These are phyloP conservation scores for Neoascia interrupta DNA, from an alignment of 2,888 invertebrate species.

Conservation along the genomic window DNA sequence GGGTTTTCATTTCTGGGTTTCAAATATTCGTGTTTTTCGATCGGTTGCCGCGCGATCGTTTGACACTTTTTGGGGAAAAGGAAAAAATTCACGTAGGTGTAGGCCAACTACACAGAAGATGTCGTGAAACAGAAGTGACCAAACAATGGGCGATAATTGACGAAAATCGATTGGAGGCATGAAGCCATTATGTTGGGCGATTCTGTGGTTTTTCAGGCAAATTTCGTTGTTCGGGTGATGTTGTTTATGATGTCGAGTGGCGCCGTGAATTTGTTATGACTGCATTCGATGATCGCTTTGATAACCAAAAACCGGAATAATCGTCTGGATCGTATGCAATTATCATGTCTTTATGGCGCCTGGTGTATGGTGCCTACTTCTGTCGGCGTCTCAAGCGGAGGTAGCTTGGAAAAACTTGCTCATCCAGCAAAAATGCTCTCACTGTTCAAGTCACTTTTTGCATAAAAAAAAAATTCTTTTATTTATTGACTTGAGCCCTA, in stretches of 20 bases:
- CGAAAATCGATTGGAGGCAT: slow-evolving; percentile 31
- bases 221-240: background rate
- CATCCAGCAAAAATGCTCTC: too few relatives aligned
- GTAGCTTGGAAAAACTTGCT: too few relatives aligned
- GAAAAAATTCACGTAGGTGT: slow-evolving; percentile 6
- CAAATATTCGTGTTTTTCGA: too few relatives aligned
- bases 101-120: too few relatives aligned
- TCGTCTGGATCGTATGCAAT: background rate
- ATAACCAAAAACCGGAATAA: slow-evolving; percentile 14
- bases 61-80: too few relatives aligned
- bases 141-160: slow-evolving; percentile 57
- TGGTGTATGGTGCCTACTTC: background rate
- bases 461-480: too few relatives aligned
- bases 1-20: too few relatives aligned
- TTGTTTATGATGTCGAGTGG: slow-evolving; percentile 20
- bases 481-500: too few relatives aligned
- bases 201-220: slow-evolving; percentile 20
- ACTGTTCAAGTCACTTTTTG: too few relatives aligned
- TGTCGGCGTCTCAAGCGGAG: too few relatives aligned
- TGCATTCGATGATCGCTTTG: slow-evolving; percentile 10
- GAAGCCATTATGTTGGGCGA: background rate
- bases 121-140: slow-evolving; percentile 50
- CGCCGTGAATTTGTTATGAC: slow-evolving; percentile 32
- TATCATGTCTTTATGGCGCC: background rate
- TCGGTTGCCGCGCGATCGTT: too few relatives aligned